phyloP scores from a whole-genome alignment of 2,888 invertebrate genomes.

The Cerceris ruficornis region DNA sequence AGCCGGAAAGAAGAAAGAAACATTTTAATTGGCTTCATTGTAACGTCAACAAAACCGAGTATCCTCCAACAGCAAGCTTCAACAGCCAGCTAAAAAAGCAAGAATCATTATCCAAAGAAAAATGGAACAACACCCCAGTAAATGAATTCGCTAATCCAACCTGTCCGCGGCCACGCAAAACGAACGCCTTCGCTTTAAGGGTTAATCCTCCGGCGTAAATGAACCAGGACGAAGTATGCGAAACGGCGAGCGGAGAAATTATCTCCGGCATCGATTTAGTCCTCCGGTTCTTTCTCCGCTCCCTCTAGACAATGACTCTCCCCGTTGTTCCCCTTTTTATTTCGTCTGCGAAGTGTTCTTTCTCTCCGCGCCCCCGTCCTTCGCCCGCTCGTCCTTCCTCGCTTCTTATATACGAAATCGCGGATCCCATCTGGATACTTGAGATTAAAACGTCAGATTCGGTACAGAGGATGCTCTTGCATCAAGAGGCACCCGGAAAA shows the following conservation, averaged over 20 bases:
- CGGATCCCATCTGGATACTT: conserved; percentile 79
- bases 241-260: conserved; percentile 41
- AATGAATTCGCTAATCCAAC: no score
- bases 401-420: conserved; percentile 71
- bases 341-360: conserved; percentile 40
- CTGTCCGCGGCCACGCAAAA: not conserved
- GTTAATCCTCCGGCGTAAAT: conserved; percentile 8
- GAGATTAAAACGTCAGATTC: conserved; percentile 80
- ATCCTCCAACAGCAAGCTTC: no score
- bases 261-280: conserved; percentile 51
- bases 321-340: conserved; percentile 27
- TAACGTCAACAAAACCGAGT: no score
- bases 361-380: conserved; percentile 21
- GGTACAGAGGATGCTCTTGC: conserved; percentile 63
- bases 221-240: conserved; percentile 1
- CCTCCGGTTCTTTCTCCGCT: conserved; percentile 18
- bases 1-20: no score
- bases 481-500: conserved; percentile 52
- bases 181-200: not conserved
- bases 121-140: no score
- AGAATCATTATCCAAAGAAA: no score
- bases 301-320: conserved; percentile 12
- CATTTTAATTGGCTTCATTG: no score
- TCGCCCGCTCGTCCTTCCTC: conserved; percentile 9
- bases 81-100: no score